Conservation (phyloP, 1,140 invertebrate genomes). For the Pygmarrhopalites habei region DNA sequence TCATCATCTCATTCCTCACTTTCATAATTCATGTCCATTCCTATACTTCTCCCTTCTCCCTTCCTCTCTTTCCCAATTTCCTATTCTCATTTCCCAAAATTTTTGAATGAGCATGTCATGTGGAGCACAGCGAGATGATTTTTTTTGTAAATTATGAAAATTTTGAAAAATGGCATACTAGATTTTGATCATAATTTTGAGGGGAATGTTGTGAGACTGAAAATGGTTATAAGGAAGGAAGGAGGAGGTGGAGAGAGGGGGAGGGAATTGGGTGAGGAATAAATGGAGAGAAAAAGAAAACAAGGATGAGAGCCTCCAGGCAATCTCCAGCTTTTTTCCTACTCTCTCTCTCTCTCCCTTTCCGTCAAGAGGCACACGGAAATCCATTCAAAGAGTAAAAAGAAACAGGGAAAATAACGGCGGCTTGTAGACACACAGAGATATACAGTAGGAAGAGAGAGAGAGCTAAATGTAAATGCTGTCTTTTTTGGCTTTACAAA, state of each 20-base stretch:
- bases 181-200: not conserved
- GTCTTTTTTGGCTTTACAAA: not conserved
- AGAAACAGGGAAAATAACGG: constrained; percentile 2
- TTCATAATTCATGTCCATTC: no score
- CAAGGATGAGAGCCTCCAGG: not conserved
- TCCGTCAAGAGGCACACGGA: no score
- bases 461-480: no score
- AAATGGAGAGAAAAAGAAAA: constrained; percentile 6
- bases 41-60: not conserved
- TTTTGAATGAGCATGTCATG: no score
- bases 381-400: no score
- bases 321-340: constrained; percentile 1
- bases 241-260: no score
- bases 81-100: constrained; percentile 1
- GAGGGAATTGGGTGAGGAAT: no score
- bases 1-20: not conserved
- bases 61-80: no score
- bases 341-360: no score
- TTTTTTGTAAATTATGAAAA: no score
- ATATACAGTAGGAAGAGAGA: constrained; percentile 5
- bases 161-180: not conserved
- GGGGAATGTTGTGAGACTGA: not conserved
- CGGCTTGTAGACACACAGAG: not conserved
- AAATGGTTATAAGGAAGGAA: no score
- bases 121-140: no score